Conservation (phyloP, 2,797 vertebrate genomes). For the Spheniscus humboldti region DNA sequence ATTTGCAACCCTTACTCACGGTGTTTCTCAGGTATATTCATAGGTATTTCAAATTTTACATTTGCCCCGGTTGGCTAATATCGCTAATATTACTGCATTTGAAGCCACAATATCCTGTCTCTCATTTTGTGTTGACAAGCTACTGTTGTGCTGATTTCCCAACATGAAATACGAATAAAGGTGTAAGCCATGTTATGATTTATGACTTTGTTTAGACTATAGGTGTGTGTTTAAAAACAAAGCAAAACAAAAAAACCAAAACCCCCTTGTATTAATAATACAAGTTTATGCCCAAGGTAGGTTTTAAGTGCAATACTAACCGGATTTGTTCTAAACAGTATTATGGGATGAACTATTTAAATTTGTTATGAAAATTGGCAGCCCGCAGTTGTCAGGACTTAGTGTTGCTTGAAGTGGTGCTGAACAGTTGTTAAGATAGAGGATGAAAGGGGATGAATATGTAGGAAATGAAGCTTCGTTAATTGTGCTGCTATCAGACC, state of each 20-base stretch:
- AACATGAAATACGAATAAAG: not conserved
- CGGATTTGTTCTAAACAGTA: not conserved
- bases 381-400: not conserved
- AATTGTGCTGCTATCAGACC: not conserved
- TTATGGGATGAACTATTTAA: not conserved
- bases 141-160: not conserved
- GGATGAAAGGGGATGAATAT: not conserved
- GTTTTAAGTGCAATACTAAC: not conserved
- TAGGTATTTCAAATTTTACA: not conserved
- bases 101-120: not conserved
- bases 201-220: not conserved
- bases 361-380: not conserved
- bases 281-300: not conserved
- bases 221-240: not conserved
- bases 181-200: not conserved
- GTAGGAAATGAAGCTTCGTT: not conserved
- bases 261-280: not conserved
- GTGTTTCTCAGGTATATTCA: not conserved
- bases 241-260: not conserved
- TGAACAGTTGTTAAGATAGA: not conserved
- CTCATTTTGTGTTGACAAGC: not conserved
- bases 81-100: not conserved
- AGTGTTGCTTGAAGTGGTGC: not conserved
- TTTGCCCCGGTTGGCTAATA: not conserved
- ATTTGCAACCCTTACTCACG: not conserved